Conservation (phyloP, 2,797 vertebrate genomes). For the Epinephelus malabaricus region DNA sequence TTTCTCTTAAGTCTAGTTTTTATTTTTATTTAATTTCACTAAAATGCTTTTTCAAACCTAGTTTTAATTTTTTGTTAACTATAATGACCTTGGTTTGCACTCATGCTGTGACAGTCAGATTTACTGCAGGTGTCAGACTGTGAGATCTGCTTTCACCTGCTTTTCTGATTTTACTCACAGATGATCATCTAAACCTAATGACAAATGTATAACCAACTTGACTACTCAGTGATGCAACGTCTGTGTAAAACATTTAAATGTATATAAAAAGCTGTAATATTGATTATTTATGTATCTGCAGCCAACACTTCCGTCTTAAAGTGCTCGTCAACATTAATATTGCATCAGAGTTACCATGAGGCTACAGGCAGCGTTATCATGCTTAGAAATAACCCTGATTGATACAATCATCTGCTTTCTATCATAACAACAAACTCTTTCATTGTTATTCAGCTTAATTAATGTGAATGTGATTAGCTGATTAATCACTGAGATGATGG, state of each 20-base stretch:
- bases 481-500: background rate
- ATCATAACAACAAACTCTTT: too few species aligned
- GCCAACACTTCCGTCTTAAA: slow-evolving; percentile 5
- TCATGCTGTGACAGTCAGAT: background rate
- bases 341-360: slow-evolving; percentile 52
- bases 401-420: too few species aligned
- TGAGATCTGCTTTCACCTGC: background rate
- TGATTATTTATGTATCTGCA: slow-evolving; percentile 7
- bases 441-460: too few species aligned
- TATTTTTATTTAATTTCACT: too few species aligned
- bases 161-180: slow-evolving; percentile 10
- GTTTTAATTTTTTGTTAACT: too few species aligned
- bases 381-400: background rate
- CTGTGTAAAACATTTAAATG: background rate
- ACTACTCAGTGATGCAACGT: background rate
- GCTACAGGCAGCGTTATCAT: background rate
- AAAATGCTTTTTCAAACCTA: too few species aligned
- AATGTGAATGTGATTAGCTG: background rate
- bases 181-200: background rate
- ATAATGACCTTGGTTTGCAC: too few species aligned
- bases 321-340: slow-evolving; percentile 46
- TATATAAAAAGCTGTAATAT: background rate
- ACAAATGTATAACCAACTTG: background rate
- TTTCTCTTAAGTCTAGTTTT: too few species aligned
- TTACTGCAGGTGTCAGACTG: background rate